A percentile compares a stretch with the other conserved stretches of the same genome.
phyloP scores from a whole-genome alignment of 2,888 invertebrate genomes.

The Drepana falcataria region DNA sequence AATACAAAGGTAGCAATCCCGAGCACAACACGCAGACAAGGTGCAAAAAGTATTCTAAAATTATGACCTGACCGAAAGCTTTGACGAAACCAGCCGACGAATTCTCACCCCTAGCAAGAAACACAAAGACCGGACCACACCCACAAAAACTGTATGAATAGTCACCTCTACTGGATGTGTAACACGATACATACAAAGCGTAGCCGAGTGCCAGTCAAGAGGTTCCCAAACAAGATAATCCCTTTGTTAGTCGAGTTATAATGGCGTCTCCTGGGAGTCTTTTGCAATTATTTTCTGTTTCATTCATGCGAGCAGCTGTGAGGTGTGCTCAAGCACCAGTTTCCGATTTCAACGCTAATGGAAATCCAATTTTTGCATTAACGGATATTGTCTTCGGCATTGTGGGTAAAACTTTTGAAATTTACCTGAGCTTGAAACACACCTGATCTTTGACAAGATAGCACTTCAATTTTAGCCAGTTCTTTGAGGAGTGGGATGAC shows the following conservation, averaged over 20 bases:
- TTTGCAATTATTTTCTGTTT: slow-evolving; percentile 63
- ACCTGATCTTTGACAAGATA: neutral
- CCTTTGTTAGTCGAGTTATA: slow-evolving; percentile 70
- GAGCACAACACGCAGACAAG: slow-evolving; percentile 36
- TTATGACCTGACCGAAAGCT: slow-evolving; percentile 23
- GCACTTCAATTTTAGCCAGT: no score
- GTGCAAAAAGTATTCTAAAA: slow-evolving; percentile 37
- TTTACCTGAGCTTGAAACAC: neutral
- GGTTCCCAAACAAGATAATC: slow-evolving; percentile 77
- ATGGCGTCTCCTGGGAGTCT: slow-evolving; percentile 60
- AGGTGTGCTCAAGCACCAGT: slow-evolving; percentile 57
- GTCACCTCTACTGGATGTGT: slow-evolving; percentile 51
- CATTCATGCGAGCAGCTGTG: slow-evolving; percentile 63
- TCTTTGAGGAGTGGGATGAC: no score
- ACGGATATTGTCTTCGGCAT: slow-evolving; percentile 30
- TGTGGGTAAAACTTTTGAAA: slow-evolving; percentile 3
- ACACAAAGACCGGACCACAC: slow-evolving; percentile 53
- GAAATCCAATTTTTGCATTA: slow-evolving; percentile 57
- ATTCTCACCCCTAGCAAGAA: slow-evolving; percentile 54
- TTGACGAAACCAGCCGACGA: slow-evolving; percentile 40
- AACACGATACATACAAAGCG: slow-evolving; percentile 65
- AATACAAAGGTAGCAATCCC: neutral
- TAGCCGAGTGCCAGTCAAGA: slow-evolving; percentile 70
- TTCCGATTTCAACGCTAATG: slow-evolving; percentile 69
- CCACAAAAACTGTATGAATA: slow-evolving; percentile 66